phyloP scores from a whole-genome alignment of 2,888 invertebrate genomes.

The Formica aserva region DNA sequence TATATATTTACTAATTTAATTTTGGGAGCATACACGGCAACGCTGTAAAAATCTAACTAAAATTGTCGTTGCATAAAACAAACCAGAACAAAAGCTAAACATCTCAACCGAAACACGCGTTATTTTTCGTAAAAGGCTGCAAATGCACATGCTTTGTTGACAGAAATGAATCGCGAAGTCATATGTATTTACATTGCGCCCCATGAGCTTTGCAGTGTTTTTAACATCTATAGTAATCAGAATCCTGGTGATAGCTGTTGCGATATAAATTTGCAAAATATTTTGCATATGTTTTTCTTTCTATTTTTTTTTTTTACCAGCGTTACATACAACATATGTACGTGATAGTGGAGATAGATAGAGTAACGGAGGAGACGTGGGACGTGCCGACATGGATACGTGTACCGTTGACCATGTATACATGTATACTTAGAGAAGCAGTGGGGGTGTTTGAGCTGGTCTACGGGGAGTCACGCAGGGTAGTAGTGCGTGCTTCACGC shows the following conservation, averaged over 20 bases:
- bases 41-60: not conserved
- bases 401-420: constrained; percentile 38
- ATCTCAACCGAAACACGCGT: constrained; percentile 27
- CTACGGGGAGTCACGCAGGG: constrained; percentile 60
- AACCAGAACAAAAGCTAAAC: not conserved
- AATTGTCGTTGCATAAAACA: not conserved
- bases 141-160: constrained; percentile 52
- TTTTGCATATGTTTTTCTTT: constrained; percentile 64
- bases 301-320: not conserved
- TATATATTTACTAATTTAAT: not conserved
- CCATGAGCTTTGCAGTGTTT: constrained; percentile 59
- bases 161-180: constrained; percentile 58
- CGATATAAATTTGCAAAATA: constrained; percentile 71
- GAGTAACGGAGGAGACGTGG: constrained; percentile 32
- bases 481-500: constrained; percentile 82
- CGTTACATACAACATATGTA: constrained; percentile 47
- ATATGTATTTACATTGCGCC: constrained; percentile 62
- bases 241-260: constrained; percentile 54
- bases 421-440: constrained; percentile 57
- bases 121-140: constrained; percentile 61
- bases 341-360: constrained; percentile 48
- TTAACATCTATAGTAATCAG: constrained; percentile 69
- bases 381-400: constrained; percentile 53
- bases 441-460: constrained; percentile 55
- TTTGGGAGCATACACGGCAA: not conserved